Conservation (phyloP, 2,113 vertebrate genomes). For the Centropristis striata region DNA sequence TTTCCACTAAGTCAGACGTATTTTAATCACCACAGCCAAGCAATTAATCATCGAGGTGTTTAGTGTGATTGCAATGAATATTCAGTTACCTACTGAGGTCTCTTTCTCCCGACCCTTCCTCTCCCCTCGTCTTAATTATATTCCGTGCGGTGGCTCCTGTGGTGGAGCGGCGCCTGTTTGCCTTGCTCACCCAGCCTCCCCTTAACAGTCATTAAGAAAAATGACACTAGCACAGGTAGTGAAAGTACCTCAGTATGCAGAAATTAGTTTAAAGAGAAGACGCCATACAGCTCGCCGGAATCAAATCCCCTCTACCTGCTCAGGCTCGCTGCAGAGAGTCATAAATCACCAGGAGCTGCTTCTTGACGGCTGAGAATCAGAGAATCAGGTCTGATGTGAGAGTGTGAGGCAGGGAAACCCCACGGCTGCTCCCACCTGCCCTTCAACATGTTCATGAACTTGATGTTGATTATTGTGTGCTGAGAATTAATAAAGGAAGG, state of each 20-base stretch:
- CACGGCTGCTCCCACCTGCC: constrained; percentile 15
- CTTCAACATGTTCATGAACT: constrained; percentile 26
- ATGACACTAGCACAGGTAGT: constrained; percentile 65
- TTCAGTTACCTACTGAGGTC: constrained; percentile 75
- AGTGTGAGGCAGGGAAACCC: constrained; percentile 35
- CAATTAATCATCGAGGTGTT: constrained; percentile 79
- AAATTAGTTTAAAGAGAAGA: constrained; percentile 72
- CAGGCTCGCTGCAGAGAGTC: constrained; percentile 25
- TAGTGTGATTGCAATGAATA: constrained; percentile 79
- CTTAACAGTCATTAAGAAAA: constrained; percentile 77
- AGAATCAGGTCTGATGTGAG: constrained; percentile 54
- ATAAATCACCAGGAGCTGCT: constrained; percentile 69
- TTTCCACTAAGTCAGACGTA: constrained; percentile 62
- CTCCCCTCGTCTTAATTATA: constrained; percentile 72
- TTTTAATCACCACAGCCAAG: constrained; percentile 68
- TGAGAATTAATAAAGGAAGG: constrained; percentile 6
- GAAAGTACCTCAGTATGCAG: constrained; percentile 63
- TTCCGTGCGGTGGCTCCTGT: constrained; percentile 53
- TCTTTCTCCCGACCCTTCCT: constrained; percentile 66
- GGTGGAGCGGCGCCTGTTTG: constrained; percentile 59
- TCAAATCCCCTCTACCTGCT: constrained; percentile 46
- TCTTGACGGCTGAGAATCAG: constrained; percentile 67
- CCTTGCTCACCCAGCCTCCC: constrained; percentile 55
- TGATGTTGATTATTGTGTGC: constrained; percentile 8
- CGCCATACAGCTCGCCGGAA: constrained; percentile 39